Conservation (phyloP, 2,888 invertebrate species). For the Melinaea menophilus region DNA sequence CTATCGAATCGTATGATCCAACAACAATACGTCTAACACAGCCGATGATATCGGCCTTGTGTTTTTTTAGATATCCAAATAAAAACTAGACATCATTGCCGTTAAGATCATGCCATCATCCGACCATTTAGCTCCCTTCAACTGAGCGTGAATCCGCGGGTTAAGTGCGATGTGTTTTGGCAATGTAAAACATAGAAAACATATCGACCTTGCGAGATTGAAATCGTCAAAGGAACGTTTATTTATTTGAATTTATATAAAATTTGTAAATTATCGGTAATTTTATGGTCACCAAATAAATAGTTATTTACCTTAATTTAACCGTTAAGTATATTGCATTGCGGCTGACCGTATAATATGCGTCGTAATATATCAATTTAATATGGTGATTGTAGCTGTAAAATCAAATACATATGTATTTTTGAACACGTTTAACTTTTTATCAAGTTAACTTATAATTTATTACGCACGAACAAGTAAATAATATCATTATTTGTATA, state of each 20-base stretch:
- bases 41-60: constrained; percentile 50
- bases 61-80: constrained; percentile 46
- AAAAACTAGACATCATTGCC: constrained; percentile 52
- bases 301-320: background rate
- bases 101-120: constrained; percentile 59
- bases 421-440: background rate
- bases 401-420: constrained; percentile 17
- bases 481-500: background rate
- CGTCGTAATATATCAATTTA: constrained; percentile 18
- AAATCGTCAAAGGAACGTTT: constrained; percentile 14
- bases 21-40: constrained; percentile 36
- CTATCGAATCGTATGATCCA: constrained; percentile 35
- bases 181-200: constrained; percentile 68
- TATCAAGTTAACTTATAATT: too few relatives aligned
- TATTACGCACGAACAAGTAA: too few relatives aligned
- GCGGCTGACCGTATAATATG: constrained; percentile 17
- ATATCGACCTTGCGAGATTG: constrained; percentile 50
- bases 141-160: constrained; percentile 71
- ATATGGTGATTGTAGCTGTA: constrained; percentile 22
- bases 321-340: constrained; percentile 5
- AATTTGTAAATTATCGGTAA: background rate
- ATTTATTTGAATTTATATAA: constrained; percentile 1
- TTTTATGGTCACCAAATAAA: background rate
- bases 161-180: constrained; percentile 52
- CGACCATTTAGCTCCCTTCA: constrained; percentile 67